These are phyloP conservation scores for Drosophila paulistorum DNA, from an alignment of 1,140 invertebrate species.

Conservation along the genomic window DNA sequence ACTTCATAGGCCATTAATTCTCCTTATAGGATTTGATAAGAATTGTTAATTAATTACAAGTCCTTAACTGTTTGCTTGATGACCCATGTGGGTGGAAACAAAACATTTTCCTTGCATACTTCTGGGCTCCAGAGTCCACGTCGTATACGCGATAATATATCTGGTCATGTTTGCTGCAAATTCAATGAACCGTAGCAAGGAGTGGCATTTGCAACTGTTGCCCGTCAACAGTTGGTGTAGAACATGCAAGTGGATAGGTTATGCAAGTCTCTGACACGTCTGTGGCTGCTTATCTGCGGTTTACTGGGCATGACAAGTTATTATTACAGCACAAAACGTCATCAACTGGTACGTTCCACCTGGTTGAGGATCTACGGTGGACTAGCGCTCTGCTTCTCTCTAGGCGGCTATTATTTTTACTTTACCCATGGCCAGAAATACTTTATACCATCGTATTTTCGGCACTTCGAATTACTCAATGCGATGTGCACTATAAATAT, in stretches of 20 bases:
- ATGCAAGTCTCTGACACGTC: background rate
- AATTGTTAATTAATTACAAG: too few species aligned
- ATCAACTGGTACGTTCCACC: background rate
- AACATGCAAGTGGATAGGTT: constrained; percentile 1
- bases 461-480: background rate
- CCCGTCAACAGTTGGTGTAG: background rate
- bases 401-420: background rate
- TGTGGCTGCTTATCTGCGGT: background rate
- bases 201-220: background rate
- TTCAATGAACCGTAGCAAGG: background rate
- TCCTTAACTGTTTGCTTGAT: too few species aligned
- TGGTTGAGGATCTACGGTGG: constrained; percentile 1
- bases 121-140: background rate
- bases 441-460: background rate
- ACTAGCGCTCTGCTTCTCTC: background rate
- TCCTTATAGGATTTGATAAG: too few species aligned
- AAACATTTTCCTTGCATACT: background rate
- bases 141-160: too few species aligned
- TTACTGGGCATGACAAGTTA: constrained; percentile 6
- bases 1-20: too few species aligned
- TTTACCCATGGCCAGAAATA: background rate
- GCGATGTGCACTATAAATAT: background rate
- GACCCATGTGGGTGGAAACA: too few species aligned
- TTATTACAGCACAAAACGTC: background rate
- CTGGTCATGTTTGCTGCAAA: too few species aligned